Base-by-base conservation (phyloP, 2,113 vertebrate genomes). In the Ochotona curzoniae region DNA sequence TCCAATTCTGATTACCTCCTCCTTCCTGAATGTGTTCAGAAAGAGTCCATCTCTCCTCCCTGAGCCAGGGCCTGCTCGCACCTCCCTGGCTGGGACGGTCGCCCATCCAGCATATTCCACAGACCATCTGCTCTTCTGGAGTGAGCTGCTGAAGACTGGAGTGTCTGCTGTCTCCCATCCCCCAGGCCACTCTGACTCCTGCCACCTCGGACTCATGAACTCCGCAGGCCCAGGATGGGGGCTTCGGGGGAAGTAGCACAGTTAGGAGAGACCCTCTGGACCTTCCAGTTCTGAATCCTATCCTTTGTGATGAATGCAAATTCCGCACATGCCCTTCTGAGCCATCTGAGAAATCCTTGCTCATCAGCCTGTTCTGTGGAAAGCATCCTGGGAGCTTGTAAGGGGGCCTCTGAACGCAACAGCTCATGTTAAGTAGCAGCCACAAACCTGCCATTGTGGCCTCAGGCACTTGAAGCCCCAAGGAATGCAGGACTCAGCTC, bases 231-330 rank as follows among this genome's bases (percentile, higher is more conserved):
- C 1, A 44, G 8, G 28, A 51, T 0, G 2, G 83, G 25, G 51
- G 84, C 61, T 30, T 44, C 38, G 38, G 38, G 38, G 38, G 38
- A 44, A 44, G 83, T n/a, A 60, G 90, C 32, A 47, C 74, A 28
- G 51, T 61, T 6, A n/a, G 71, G 64, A 78, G 51, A 47, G 38
- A 12, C 25, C 9, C 38, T 44, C 38, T 44, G 38, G 38, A 44
- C 38, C 0, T 30, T 51, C 38, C 25, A 26, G 30, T n/a, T 60
- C 69, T 9, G 20, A 70, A 82, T 82, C 54, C 79, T 79, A 92
- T 89, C 64, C 66, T 44, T 70, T 74, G 76, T 54, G 92, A 89
- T 86, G 57, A 93, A 95, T 89, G 76, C 80, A 82, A 79, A 89
- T 83, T 70, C 32, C 70, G 70, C n/a, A 78, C 51, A 47, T 35